A percentile compares a stretch with the other conserved stretches of the same genome.
Evolutionary conservation across 2,888 invertebrate genomes (phyloP).

Genomic region (Ectemnius lituratus): DNA sequence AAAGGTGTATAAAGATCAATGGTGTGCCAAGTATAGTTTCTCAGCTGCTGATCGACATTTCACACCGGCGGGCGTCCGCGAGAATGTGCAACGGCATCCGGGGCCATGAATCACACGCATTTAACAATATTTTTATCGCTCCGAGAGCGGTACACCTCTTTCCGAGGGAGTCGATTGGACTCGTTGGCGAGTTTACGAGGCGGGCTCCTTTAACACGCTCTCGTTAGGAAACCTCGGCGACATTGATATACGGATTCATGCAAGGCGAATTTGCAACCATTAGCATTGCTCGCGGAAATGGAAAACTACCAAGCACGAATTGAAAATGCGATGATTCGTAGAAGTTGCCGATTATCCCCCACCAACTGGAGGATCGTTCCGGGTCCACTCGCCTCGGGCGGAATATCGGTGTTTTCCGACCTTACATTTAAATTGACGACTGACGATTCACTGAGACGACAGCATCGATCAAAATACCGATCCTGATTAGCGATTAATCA

Average conservation of each 20-base stretch:
- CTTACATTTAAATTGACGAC: too few relatives aligned
- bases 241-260: constrained; percentile 2
- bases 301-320: constrained; percentile 27
- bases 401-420: too few relatives aligned
- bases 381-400: background rate
- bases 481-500: constrained; percentile 5
- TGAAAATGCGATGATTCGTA: constrained; percentile 8
- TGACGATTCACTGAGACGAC: background rate
- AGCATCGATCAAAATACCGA: background rate
- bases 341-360: background rate
- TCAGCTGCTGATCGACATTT: constrained; percentile 18
- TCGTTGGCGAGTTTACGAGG: constrained; percentile 17
- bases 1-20: background rate
- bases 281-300: background rate
- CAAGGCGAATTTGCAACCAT: constrained; percentile 21
- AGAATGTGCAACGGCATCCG: constrained; percentile 26
- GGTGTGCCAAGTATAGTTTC: constrained; percentile 20
- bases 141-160: background rate
- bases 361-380: background rate
- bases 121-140: constrained; percentile 7
- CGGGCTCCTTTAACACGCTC: background rate
- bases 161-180: constrained; percentile 1
- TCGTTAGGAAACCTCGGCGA: too few relatives aligned
- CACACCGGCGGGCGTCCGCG: constrained; percentile 4
- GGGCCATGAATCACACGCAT: constrained; percentile 32